These are phyloP conservation scores for Macaria notata DNA, from an alignment of 2,888 invertebrate genomes.

Conservation along the genomic window DNA sequence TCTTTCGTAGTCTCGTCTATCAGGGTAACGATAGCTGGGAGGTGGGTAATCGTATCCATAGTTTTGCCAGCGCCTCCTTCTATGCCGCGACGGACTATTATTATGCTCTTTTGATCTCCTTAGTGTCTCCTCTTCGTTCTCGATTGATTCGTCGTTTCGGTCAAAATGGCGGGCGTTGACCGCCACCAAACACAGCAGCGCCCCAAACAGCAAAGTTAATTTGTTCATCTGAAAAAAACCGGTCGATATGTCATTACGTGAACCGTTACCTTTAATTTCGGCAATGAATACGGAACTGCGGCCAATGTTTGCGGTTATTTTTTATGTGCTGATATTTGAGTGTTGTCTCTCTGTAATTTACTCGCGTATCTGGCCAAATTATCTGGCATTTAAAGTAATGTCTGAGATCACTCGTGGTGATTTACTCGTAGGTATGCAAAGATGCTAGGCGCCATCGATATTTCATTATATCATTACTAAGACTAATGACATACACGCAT, in stretches of 20 bases:
- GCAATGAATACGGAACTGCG: slow-evolving; percentile 14
- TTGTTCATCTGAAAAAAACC: slow-evolving; percentile 62
- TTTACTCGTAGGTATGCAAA: no score
- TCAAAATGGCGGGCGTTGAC: slow-evolving; percentile 52
- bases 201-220: slow-evolving; percentile 43
- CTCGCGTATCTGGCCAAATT: no score
- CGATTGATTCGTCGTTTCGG: slow-evolving; percentile 37
- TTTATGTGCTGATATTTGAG: not conserved
- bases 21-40: slow-evolving; percentile 47
- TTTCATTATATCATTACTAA: no score
- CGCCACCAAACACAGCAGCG: slow-evolving; percentile 45
- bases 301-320: slow-evolving; percentile 3
- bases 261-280: slow-evolving; percentile 25
- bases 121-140: slow-evolving; percentile 34
- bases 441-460: no score
- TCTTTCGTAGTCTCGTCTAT: slow-evolving; percentile 51
- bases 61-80: slow-evolving; percentile 55
- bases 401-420: no score
- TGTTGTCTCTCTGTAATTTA: no score
- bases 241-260: slow-evolving; percentile 29
- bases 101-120: slow-evolving; percentile 40
- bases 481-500: no score
- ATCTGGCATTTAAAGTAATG: no score
- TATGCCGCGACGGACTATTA: slow-evolving; percentile 45
- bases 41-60: slow-evolving; percentile 56